Base-by-base conservation (phyloP, 2,113 vertebrate species). In the Lucifuga dentata region DNA sequence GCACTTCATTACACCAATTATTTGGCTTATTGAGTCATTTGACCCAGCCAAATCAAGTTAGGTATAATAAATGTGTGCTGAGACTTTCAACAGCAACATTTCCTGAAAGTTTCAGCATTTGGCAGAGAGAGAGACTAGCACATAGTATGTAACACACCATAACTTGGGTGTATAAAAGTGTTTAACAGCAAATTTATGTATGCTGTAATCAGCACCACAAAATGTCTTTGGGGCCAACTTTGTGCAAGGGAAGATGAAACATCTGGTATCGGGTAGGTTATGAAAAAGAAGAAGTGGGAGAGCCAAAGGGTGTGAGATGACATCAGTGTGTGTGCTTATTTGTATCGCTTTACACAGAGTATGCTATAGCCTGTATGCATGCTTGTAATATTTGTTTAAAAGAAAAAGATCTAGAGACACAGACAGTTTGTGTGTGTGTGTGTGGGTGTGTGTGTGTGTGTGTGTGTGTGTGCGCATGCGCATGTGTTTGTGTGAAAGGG, bases 1-100 rank as follows among this genome's bases (percentile, higher is more conserved):
- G 68, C 85, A 80, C 85, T 84, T 89, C 84, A 87, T 90, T 89
- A 88, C 69, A 74, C 73, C 81, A 85, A 87, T 91, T 83, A 86
- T 83, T 86, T 76, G 76, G 55, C 75, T 81, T 85, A 66, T 78
- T 83, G 80, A 88, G 84, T 81, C 73, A 83, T 85, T 82, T 85
- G 83, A 89, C 68, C 79, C 58, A 39, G 63, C 52, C 41, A 52
- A 83, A 75, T 78, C 76, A 83, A 82, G 78, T 66, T 69, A 81
- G 83, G 45, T 58, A 67, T 78, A 66, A 76, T 68, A 56, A 84
- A 86, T 74, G 50, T 69, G 61, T 35, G 53, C 23, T 61, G 45
- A 36, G 50, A 40, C 49, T 65, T 75, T 76, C 52, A 16, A 59
- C 64, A 73, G 67, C 29, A 65, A 36, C 44, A 53, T 43, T 7